Evolutionary conservation across 2,113 vertebrate genomes (phyloP).

Genomic region (Vulpes ferrilata): DNA sequence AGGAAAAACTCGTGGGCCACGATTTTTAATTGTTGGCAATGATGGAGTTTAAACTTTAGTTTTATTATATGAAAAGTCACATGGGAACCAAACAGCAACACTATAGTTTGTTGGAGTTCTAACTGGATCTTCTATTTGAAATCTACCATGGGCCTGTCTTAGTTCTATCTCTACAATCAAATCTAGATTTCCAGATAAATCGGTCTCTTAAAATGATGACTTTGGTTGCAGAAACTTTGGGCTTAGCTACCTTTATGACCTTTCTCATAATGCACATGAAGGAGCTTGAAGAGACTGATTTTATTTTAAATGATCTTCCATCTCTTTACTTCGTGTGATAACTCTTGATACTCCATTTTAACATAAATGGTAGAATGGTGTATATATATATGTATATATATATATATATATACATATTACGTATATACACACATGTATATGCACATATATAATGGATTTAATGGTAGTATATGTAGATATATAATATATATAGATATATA

Average conservation of each 20-base stretch:
- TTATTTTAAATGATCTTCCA: not conserved
- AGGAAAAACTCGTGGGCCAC: slow-evolving; percentile 59
- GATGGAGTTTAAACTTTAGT: slow-evolving; percentile 33
- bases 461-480: not conserved
- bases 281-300: not conserved
- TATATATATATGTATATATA: not conserved
- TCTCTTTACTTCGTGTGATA: not conserved
- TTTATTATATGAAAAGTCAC: not conserved
- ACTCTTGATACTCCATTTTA: not conserved
- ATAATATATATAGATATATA: not conserved
- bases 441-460: not conserved
- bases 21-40: slow-evolving; percentile 67
- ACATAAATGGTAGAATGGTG: too few relatives aligned
- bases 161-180: not conserved
- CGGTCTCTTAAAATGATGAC: not conserved
- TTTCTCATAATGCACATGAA: not conserved
- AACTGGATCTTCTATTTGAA: not conserved
- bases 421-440: too few relatives aligned
- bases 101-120: not conserved
- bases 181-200: not conserved
- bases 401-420: too few relatives aligned
- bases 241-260: not conserved
- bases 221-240: not conserved
- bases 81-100: not conserved
- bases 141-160: fast-evolving